Evolutionary conservation across 2,888 invertebrate species (phyloP).

Genomic region (Tupiocoris notatus): DNA sequence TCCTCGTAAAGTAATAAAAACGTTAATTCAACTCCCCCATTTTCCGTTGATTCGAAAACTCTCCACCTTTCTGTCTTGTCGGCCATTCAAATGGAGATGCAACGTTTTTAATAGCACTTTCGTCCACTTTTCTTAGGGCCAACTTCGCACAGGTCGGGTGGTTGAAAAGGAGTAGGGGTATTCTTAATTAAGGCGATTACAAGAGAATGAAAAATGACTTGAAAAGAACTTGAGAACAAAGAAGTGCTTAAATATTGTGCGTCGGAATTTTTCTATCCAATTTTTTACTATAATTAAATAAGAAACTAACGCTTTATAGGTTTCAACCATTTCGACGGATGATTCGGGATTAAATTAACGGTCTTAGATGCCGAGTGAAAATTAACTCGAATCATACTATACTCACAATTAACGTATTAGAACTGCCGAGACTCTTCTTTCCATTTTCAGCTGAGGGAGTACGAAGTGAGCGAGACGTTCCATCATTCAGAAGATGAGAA

Average conservation of each 20-base stretch:
- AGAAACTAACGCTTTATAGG: not conserved
- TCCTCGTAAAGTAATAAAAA: not conserved
- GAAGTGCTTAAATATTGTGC: not conserved
- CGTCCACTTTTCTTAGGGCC: not conserved
- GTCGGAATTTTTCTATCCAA: not conserved
- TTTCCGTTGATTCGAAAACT: not conserved
- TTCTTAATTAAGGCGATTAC: not conserved
- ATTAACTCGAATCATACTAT: no score
- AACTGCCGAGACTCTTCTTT: not conserved
- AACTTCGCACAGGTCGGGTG: not conserved
- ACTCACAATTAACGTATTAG: not conserved
- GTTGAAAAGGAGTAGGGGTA: not conserved
- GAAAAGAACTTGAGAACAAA: not conserved
- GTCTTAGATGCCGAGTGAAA: no score
- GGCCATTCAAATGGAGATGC: not conserved
- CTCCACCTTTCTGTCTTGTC: not conserved
- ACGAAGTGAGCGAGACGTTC: conserved; percentile 82
- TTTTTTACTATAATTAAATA: not conserved
- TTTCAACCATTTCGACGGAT: not conserved
- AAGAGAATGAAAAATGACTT: not conserved
- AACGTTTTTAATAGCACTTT: not conserved
- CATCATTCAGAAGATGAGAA: conserved; percentile 78
- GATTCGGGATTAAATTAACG: not conserved
- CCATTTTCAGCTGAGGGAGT: conserved; percentile 71
- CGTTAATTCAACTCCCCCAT: not conserved